Conservation (phyloP, 2,888 invertebrate species). For the Encarsia formosa region DNA sequence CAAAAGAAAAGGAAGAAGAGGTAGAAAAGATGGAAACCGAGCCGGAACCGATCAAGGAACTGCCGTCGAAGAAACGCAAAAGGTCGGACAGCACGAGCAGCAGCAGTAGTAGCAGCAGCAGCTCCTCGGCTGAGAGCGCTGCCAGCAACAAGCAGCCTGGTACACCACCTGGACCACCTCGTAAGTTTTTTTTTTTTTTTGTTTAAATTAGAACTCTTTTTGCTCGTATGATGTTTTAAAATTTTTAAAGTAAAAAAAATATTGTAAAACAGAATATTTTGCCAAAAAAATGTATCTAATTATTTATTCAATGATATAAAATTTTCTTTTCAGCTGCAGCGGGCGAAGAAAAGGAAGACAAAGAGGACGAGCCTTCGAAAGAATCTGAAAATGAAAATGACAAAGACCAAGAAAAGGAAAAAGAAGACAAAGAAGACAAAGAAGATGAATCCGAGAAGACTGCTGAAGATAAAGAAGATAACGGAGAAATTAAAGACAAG, state of each 20-base stretch:
- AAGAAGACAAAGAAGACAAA: background rate
- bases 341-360: conserved; percentile 36
- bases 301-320: too few species aligned
- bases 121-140: conserved; percentile 50
- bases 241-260: background rate
- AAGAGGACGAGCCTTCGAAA: too few species aligned
- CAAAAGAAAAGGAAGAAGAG: conserved; percentile 45
- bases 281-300: too few species aligned
- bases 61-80: conserved; percentile 54
- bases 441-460: conserved; percentile 20
- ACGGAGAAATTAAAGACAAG: conserved; percentile 41
- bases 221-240: background rate
- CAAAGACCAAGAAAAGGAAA: conserved; percentile 36
- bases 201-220: too few species aligned
- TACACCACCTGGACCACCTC: conserved; percentile 26
- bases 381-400: too few species aligned
- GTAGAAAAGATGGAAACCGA: conserved; percentile 35
- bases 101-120: conserved; percentile 52
- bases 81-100: conserved; percentile 56
- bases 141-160: conserved; percentile 54
- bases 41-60: conserved; percentile 39
- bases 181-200: conserved; percentile 31
- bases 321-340: conserved; percentile 24
- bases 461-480: conserved; percentile 42
- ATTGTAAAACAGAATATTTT: too few species aligned